A percentile compares a stretch with the other conserved stretches of the same genome.
These are phyloP conservation scores for Aeoliscus strigatus DNA, from an alignment of 2,797 vertebrate species.

Conservation along the genomic window DNA sequence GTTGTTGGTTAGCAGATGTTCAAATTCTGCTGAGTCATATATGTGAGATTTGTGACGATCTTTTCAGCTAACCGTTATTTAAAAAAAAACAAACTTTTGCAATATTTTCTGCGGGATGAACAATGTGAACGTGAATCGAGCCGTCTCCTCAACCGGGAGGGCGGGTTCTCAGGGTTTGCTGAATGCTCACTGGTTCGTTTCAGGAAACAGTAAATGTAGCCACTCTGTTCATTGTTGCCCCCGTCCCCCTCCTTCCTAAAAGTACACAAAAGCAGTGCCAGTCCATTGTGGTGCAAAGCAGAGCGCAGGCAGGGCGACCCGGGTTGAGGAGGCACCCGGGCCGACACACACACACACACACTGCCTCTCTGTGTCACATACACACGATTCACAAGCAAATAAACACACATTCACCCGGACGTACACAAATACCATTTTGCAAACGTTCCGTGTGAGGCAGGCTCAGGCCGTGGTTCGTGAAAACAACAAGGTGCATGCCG, in stretches of 20 bases:
- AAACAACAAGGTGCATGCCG: constrained; percentile 34
- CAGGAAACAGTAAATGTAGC: constrained; percentile 38
- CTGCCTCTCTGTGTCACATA: constrained; percentile 12
- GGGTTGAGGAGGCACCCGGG: constrained; percentile 19
- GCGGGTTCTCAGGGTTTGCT: too few species aligned
- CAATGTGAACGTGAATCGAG: too few species aligned
- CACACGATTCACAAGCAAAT: constrained; percentile 15
- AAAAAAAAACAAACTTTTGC: too few species aligned
- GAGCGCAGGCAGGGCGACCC: constrained; percentile 45
- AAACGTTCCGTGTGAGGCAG: neutral
- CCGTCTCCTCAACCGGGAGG: too few species aligned
- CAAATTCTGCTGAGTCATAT: too few species aligned
- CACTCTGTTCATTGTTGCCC: constrained; percentile 40
- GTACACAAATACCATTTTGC: constrained; percentile 2
- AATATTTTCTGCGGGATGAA: too few species aligned
- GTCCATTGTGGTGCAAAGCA: constrained; percentile 68
- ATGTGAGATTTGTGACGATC: too few species aligned
- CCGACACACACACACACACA: constrained; percentile 19
- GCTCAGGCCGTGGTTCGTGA: constrained; percentile 19
- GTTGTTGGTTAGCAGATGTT: too few species aligned
- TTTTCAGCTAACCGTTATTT: too few species aligned
- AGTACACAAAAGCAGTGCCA: constrained; percentile 63
- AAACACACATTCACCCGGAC: constrained; percentile 9
- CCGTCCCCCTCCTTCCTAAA: constrained; percentile 25
- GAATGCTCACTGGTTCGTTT: too few species aligned